Conservation (phyloP, 2,113 vertebrate species). For the Cromileptes altivelis region DNA sequence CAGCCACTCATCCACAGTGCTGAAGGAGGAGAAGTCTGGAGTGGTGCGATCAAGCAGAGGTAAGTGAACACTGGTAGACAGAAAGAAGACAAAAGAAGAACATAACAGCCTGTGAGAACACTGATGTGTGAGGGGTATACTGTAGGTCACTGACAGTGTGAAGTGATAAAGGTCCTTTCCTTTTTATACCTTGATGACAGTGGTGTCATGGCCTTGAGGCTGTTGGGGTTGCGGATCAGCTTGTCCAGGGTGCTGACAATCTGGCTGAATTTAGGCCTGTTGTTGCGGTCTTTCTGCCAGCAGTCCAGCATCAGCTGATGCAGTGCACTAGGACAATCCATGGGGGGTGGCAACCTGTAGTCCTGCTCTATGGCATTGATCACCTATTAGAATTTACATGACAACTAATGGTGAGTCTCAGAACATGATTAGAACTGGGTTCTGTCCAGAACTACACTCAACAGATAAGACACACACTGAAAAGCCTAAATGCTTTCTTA, state of each 20-base stretch:
- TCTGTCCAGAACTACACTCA: neutral
- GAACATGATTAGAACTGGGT: neutral
- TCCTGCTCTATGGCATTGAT: slow-evolving; percentile 98
- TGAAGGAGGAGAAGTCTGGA: slow-evolving; percentile 96
- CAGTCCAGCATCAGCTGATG: slow-evolving; percentile 98
- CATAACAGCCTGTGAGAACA: neutral
- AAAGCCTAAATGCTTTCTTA: neutral
- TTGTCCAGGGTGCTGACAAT: slow-evolving; percentile 97
- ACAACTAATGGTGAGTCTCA: neutral
- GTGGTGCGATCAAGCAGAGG: slow-evolving; percentile 94
- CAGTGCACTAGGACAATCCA: slow-evolving; percentile 95
- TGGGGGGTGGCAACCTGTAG: slow-evolving; percentile 93
- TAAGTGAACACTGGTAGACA: slow-evolving; percentile 90
- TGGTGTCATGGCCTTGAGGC: slow-evolving; percentile 94
- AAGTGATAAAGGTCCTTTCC: neutral
- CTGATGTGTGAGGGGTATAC: neutral
- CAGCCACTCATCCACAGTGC: slow-evolving; percentile 95
- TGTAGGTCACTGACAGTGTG: neutral
- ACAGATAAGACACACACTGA: neutral
- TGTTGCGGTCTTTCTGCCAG: slow-evolving; percentile 98
- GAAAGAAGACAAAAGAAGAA: slow-evolving; percentile 3
- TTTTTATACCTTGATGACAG: slow-evolving; percentile 90
- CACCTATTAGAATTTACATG: slow-evolving; percentile 82
- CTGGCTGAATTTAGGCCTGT: slow-evolving; percentile 94
- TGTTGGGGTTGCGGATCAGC: slow-evolving; percentile 97